phyloP scores from a whole-genome alignment of 2,797 vertebrate species.

The Anisognathus igniventris region DNA sequence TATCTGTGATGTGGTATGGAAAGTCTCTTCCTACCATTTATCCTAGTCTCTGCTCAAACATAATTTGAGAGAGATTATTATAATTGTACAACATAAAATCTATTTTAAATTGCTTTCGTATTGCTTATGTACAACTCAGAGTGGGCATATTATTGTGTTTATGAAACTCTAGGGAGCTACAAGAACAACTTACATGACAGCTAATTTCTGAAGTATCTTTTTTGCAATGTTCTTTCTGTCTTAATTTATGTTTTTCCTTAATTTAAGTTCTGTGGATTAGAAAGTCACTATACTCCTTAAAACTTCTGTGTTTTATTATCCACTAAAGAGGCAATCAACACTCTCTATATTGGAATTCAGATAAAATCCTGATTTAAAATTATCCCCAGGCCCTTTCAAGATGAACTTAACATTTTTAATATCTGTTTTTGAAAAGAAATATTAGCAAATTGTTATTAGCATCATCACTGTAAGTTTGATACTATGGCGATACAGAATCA shows the following conservation, averaged over 20 bases:
- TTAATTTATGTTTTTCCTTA: neutral
- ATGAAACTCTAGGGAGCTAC: neutral
- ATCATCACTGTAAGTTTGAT: neutral
- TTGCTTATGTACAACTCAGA: neutral
- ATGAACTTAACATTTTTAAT: neutral
- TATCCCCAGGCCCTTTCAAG: neutral
- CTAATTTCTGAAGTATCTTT: neutral
- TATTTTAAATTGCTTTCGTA: neutral
- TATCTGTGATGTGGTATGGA: neutral
- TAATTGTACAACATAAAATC: neutral
- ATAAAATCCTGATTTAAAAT: neutral
- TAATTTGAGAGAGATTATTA: neutral
- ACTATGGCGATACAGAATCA: neutral
- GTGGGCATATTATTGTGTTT: neutral
- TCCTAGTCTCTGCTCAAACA: neutral
- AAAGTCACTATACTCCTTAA: neutral
- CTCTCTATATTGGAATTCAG: neutral
- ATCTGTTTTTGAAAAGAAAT: neutral
- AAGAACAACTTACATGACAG: neutral
- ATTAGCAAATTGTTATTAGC: neutral
- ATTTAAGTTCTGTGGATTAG: neutral
- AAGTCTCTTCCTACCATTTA: neutral
- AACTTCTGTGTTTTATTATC: neutral
- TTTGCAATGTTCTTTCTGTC: neutral
- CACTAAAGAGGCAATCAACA: neutral